These are phyloP conservation scores for Meloidogyne hapla DNA, from an alignment of 1,140 invertebrate genomes.

Conservation along the genomic window DNA sequence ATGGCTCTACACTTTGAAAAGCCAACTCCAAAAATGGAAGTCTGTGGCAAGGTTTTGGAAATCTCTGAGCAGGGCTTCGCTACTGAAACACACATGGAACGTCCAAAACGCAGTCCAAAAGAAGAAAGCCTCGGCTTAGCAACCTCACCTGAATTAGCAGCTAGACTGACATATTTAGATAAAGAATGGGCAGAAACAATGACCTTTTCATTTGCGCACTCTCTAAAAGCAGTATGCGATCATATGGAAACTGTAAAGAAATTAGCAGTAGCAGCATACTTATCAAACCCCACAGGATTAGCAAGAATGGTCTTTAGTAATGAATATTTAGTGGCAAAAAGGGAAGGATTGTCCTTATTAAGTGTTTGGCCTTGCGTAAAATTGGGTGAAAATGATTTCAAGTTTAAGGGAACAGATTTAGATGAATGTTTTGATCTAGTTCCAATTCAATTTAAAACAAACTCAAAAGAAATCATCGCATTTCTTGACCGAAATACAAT, in stretches of 20 bases:
- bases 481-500: not conserved
- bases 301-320: not conserved
- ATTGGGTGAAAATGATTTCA: not conserved
- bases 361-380: not conserved
- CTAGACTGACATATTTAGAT: not conserved
- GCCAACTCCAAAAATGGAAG: not conserved
- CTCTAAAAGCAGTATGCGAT: not conserved
- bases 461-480: not conserved
- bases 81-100: not conserved
- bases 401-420: not conserved
- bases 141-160: not conserved
- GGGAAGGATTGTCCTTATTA: not conserved
- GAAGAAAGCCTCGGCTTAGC: not conserved
- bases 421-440: constrained; percentile 12
- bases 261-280: not conserved
- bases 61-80: constrained; percentile 12
- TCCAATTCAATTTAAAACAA: constrained; percentile 6
- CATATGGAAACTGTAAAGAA: not conserved
- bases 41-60: not conserved
- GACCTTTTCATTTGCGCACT: not conserved
- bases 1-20: constrained; percentile 4
- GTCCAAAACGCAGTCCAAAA: not conserved
- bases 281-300: not conserved
- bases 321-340: not conserved
- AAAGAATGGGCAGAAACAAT: constrained; percentile 5